Conservation (phyloP, 2,113 vertebrate species). For the Synodontis membranacea region DNA sequence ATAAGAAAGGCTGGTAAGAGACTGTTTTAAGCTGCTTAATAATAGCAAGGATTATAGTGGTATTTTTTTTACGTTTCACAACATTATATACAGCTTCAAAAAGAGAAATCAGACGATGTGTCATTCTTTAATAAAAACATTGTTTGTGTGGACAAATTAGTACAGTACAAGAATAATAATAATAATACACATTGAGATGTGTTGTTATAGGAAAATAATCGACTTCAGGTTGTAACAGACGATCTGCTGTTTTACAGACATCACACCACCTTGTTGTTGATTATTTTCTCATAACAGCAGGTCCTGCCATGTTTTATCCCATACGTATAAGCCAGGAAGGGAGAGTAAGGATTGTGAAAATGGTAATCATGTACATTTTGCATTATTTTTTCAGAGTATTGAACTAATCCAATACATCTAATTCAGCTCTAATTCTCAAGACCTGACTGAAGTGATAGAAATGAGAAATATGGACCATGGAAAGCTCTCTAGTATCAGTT, state of each 20-base stretch:
- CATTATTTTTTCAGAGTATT: neutral
- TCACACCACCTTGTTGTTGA: neutral
- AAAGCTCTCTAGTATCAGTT: neutral
- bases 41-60: too few relatives aligned
- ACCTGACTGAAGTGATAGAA: neutral
- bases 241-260: neutral
- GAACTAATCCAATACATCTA: neutral
- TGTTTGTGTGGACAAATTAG: neutral
- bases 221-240: neutral
- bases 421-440: neutral
- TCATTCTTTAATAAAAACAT: too few relatives aligned
- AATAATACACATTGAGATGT: neutral
- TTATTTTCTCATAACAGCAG: neutral
- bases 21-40: too few relatives aligned
- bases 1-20: too few relatives aligned
- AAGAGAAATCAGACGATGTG: too few relatives aligned
- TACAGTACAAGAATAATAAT: too few relatives aligned
- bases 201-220: neutral
- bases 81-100: too few relatives aligned
- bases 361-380: neutral
- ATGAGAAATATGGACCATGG: neutral
- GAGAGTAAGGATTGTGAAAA: neutral
- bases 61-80: too few relatives aligned
- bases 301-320: neutral
- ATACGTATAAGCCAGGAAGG: neutral